phyloP scores from a whole-genome alignment of 2,797 vertebrate species.

The Craterocephalus amniculus region DNA sequence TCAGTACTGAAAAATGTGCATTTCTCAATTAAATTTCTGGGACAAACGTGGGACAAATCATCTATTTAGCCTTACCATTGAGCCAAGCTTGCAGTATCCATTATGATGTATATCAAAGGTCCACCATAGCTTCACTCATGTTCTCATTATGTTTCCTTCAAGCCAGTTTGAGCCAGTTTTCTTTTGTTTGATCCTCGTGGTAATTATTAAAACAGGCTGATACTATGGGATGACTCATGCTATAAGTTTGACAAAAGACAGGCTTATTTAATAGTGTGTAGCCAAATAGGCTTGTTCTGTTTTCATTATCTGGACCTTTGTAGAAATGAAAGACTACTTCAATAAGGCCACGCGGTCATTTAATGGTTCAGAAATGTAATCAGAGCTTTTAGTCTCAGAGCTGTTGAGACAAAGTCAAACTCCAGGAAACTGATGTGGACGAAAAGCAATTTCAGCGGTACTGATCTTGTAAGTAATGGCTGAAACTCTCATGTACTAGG shows the following conservation, averaged over 20 bases:
- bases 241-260: slow-evolving; percentile 58
- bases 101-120: not conserved
- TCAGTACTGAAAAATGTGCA: not conserved
- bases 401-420: slow-evolving; percentile 32
- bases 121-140: slow-evolving; percentile 6
- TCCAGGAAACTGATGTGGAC: slow-evolving; percentile 2
- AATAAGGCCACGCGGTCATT: slow-evolving; percentile 44
- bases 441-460: slow-evolving; percentile 11
- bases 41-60: no score
- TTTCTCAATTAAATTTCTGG: not conserved
- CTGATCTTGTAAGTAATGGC: slow-evolving; percentile 9
- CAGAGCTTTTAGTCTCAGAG: slow-evolving; percentile 25
- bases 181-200: slow-evolving; percentile 46
- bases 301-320: slow-evolving; percentile 55
- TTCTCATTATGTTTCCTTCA: slow-evolving; percentile 28
- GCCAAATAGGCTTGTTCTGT: slow-evolving; percentile 42
- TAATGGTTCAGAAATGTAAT: slow-evolving; percentile 44
- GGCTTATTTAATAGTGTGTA: slow-evolving; percentile 49
- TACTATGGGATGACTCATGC: slow-evolving; percentile 37
- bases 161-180: slow-evolving; percentile 27
- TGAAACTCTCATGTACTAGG: slow-evolving; percentile 10
- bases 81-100: not conserved
- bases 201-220: slow-evolving; percentile 58
- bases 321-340: slow-evolving; percentile 35
- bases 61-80: not conserved